These are phyloP conservation scores for Cybosia mesomella DNA, from an alignment of 2,888 invertebrate species.

Conservation along the genomic window DNA sequence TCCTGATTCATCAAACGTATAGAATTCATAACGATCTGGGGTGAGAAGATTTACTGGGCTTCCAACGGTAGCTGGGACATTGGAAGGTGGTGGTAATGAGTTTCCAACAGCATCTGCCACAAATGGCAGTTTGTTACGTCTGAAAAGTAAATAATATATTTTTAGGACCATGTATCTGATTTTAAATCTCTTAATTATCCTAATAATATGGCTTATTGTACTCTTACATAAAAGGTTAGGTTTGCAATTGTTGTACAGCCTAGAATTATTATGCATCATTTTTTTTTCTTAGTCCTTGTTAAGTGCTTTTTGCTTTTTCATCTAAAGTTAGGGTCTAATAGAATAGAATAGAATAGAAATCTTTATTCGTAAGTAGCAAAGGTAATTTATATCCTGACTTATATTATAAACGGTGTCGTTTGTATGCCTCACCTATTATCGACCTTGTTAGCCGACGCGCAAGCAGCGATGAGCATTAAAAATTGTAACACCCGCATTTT, in stretches of 20 bases:
- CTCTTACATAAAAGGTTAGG: too few relatives aligned
- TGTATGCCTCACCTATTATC: conserved; percentile 65
- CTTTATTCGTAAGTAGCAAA: too few relatives aligned
- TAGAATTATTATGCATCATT: too few relatives aligned
- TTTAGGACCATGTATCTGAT: neutral
- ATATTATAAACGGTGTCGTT: too few relatives aligned
- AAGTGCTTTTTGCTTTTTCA: too few relatives aligned
- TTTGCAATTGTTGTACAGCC: too few relatives aligned
- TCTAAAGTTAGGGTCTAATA: too few relatives aligned
- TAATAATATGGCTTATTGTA: too few relatives aligned
- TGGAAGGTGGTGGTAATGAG: conserved; percentile 88
- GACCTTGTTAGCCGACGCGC: conserved; percentile 65
- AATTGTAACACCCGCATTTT: conserved; percentile 68
- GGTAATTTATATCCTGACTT: too few relatives aligned
- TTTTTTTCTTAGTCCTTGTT: too few relatives aligned
- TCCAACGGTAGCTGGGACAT: conserved; percentile 88
- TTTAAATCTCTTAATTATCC: too few relatives aligned
- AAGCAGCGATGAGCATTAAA: conserved; percentile 64
- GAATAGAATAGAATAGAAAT: too few relatives aligned
- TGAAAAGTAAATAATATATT: conserved; percentile 60
- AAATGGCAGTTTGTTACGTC: conserved; percentile 83
- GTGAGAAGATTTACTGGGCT: conserved; percentile 93
- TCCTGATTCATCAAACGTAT: conserved; percentile 94
- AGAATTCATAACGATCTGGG: conserved; percentile 95
- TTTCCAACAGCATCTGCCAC: conserved; percentile 90